Base-by-base conservation (phyloP, 2,888 invertebrate species). In the Caenorhabditis sp. region DNA sequence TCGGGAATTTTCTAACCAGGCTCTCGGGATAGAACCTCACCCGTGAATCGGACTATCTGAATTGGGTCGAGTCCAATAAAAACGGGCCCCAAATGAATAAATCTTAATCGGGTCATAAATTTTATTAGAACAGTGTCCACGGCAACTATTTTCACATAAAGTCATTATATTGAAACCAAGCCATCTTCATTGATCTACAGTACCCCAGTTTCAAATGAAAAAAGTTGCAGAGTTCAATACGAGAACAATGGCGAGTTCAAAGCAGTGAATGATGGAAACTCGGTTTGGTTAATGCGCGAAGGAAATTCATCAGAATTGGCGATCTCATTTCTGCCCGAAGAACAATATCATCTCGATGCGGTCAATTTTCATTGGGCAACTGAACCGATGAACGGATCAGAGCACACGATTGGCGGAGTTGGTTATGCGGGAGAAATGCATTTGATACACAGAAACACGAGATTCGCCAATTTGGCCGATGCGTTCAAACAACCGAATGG, bases 321-420 rank as follows among this genome's bases (percentile, higher is more conserved):
- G 23, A 76, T 79, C 21, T 84, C 84, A 1, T 83, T 81, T 60
- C 57, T 86, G 26, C 77, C 83, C 5, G 84, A 84, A 54, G 85
- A 86, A 59, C 84, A 86, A 65, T 87, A 78, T 65, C 86, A 86
- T 69, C 68, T 87, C 68, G 85, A 86, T 59, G 68, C 75, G 4
- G 77, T 86, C 66, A 83, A 78, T 58, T 83, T 83, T 60, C 86
- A 86, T 62, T 86, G 84, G 82, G 86, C 84, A 21, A 86, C 83
- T 19, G 87, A 88, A 65, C 86, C 87, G 8, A 88, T 87, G 87
- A 87, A 88, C 63, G 88, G 88, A 43, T 84, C 84, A 0, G 86
- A 88, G 60, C 88, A 88, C 69, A 81, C 82, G 0, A 83, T 88
- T 55, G 87, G 84, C 19, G 88, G 87, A 19, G 85, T 86, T 51